Base-by-base conservation (phyloP, 2,888 invertebrate species). In the Clunio marinus region DNA sequence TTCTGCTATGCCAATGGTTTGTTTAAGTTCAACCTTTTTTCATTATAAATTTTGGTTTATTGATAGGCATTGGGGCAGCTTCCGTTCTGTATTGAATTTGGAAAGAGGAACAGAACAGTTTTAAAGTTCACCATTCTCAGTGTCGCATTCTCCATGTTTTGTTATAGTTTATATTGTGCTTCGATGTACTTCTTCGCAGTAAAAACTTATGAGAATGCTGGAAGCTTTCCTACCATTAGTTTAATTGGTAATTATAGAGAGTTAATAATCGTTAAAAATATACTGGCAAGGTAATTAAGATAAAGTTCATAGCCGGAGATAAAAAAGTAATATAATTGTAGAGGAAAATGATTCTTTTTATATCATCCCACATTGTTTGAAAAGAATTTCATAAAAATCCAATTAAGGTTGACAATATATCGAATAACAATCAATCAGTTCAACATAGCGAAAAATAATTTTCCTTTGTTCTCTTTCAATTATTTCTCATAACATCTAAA, bases 221-320 rank as follows among this genome's bases (percentile, higher is more conserved):
- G 37, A 27, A 58, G 37, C 17, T 68, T 46, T 35, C 55, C 68
- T 5, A 15, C 2, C 58, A 55, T 68, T 25, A 41, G 25, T 13
- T 15, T 37, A 10, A n/a, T 68, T 55, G 68, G 68, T 68, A 24
- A 27, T 25, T 51, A 28, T n/a, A n/a, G n/a, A n/a, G n/a, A n/a
- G n/a, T n/a, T n/a, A n/a, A n/a, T n/a, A n/a, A n/a, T n/a, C n/a
- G n/a, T n/a, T n/a, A n/a, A n/a, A n/a, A n/a, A n/a, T n/a, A n/a
- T n/a, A n/a, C n/a, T n/a, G n/a, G n/a, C n/a, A n/a, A n/a, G n/a
- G n/a, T n/a, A n/a, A n/a, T n/a, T n/a, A n/a, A n/a, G n/a, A n/a
- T n/a, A n/a, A n/a, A n/a, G n/a, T n/a, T n/a, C n/a, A n/a, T n/a
- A n/a, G n/a, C n/a, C n/a, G n/a, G n/a, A n/a, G n/a, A n/a, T n/a